A percentile compares a stretch with the other conserved stretches of the same genome.
phyloP scores from a whole-genome alignment of 2,113 vertebrate genomes.

The Athene noctua region DNA sequence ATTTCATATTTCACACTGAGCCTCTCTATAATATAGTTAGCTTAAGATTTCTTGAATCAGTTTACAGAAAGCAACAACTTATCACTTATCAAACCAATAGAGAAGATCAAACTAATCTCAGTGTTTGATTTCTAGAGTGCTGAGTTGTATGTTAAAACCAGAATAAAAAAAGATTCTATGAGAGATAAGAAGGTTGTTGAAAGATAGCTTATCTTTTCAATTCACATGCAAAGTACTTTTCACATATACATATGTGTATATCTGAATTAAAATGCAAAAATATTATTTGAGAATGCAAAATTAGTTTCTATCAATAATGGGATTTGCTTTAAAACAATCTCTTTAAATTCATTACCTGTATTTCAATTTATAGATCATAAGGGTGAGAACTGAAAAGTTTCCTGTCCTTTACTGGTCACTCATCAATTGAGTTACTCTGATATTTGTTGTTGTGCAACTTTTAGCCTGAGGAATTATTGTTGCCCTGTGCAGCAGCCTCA shows the following conservation, averaged over 20 bases:
- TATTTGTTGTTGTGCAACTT: conserved; percentile 1
- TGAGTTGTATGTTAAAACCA: neutral
- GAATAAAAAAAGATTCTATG: neutral
- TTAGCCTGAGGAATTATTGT: conserved; percentile 8
- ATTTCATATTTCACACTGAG: neutral
- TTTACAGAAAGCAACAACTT: neutral
- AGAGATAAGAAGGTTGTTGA: neutral
- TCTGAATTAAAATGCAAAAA: neutral
- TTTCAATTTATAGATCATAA: neutral
- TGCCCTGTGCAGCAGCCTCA: neutral
- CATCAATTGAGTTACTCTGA: neutral
- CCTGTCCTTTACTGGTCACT: neutral
- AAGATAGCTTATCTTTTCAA: neutral
- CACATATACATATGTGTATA: neutral
- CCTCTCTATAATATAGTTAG: neutral
- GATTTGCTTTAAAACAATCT: neutral
- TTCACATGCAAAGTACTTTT: neutral
- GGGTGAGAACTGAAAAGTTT: neutral
- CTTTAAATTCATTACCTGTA: neutral
- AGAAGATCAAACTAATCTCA: neutral
- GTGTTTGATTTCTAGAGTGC: neutral
- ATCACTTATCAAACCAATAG: neutral
- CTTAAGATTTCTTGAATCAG: neutral
- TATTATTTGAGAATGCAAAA: neutral
- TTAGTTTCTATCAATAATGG: fast-evolving